Conservation (phyloP, 2,888 invertebrate genomes). For the Mesochorus sp. region DNA sequence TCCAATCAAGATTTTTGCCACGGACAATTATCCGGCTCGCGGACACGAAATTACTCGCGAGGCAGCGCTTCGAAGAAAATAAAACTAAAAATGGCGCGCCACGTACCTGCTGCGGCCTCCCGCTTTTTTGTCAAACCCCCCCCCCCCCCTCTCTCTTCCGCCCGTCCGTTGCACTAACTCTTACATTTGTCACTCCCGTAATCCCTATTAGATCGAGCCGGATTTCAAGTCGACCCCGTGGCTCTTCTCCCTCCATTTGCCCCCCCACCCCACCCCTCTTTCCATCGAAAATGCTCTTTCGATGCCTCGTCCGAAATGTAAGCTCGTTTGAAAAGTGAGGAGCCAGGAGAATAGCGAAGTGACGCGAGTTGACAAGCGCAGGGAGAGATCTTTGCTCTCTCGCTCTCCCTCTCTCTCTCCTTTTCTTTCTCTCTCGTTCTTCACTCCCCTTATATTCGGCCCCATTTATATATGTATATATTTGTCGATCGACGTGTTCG, state of each 20-base stretch:
- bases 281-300: slow-evolving; percentile 29
- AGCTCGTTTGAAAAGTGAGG: slow-evolving; percentile 80
- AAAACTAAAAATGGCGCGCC: slow-evolving; percentile 36
- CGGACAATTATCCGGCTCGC: slow-evolving; percentile 38
- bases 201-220: slow-evolving; percentile 80
- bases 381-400: slow-evolving; percentile 30
- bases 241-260: neutral
- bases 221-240: slow-evolving; percentile 70
- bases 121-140: slow-evolving; percentile 58
- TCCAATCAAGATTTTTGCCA: slow-evolving; percentile 47
- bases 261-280: neutral
- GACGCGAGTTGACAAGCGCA: slow-evolving; percentile 57
- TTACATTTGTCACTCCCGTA: slow-evolving; percentile 81
- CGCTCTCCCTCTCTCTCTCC: neutral
- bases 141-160: slow-evolving; percentile 68
- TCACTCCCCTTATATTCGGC: neutral
- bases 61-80: neutral
- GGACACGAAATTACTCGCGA: neutral
- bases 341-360: slow-evolving; percentile 60
- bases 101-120: neutral
- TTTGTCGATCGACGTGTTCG: slow-evolving; percentile 34
- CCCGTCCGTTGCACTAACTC: slow-evolving; percentile 73
- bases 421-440: neutral
- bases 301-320: slow-evolving; percentile 71
- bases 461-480: slow-evolving; percentile 12